These are phyloP conservation scores for Callipepla californica DNA, from an alignment of 2,113 vertebrate genomes.

Conservation along the genomic window DNA sequence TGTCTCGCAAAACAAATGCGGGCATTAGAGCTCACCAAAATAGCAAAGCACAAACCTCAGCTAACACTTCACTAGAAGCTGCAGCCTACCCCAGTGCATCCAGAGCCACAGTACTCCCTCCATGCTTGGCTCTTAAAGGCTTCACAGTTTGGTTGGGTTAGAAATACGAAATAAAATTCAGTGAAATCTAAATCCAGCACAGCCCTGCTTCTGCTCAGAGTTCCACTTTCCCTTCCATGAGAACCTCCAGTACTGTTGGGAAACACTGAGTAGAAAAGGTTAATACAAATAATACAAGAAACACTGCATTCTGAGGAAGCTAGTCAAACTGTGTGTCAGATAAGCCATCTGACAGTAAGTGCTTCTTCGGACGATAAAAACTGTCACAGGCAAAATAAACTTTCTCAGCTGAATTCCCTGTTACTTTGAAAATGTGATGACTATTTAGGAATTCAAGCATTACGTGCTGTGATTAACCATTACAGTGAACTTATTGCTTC, in stretches of 20 bases:
- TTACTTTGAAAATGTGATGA: conserved; percentile 8
- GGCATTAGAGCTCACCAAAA: not conserved
- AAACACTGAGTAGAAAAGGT: not conserved
- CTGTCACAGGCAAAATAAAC: not conserved
- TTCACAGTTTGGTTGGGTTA: not conserved
- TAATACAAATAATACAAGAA: not conserved
- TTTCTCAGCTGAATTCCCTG: not conserved
- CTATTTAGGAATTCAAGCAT: not conserved
- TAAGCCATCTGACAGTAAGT: not conserved
- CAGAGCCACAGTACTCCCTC: not conserved
- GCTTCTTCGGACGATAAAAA: not conserved
- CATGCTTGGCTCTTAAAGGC: not conserved
- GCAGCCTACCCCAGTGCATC: not conserved
- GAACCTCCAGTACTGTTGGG: not conserved
- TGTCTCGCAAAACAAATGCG: not conserved
- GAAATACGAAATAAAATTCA: not conserved
- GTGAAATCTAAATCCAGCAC: not conserved
- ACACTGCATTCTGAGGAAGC: not conserved
- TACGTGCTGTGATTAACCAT: not conserved
- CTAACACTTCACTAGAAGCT: not conserved
- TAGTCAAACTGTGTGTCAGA: not conserved
- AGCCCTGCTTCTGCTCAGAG: not conserved
- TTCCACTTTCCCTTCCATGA: not conserved
- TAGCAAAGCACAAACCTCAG: not conserved
- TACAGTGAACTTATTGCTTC: not conserved